phyloP scores from a whole-genome alignment of 2,113 vertebrate species.

The Rhynchopsitta pachyrhyncha region DNA sequence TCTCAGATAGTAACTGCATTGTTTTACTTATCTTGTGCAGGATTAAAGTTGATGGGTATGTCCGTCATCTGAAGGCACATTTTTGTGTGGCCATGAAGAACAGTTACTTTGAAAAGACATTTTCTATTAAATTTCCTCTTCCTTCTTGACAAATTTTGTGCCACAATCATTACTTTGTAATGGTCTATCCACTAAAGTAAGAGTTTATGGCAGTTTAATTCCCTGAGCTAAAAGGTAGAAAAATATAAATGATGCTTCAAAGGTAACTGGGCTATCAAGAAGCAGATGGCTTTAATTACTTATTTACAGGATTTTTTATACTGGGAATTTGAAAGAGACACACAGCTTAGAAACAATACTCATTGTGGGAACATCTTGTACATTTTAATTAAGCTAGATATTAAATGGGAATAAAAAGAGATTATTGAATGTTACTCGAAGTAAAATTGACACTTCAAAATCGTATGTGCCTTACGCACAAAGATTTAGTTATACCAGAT shows the following conservation, averaged over 20 bases:
- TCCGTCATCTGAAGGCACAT: neutral
- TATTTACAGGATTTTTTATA: conserved; percentile 75
- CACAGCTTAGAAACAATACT: conserved; percentile 72
- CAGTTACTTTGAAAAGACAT: conserved; percentile 31
- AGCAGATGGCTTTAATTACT: conserved; percentile 81
- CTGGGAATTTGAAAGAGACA: conserved; percentile 68
- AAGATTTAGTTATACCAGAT: neutral
- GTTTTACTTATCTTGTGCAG: neutral
- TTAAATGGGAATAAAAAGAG: conserved; percentile 57
- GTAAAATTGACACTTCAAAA: conserved; percentile 53
- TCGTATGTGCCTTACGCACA: neutral
- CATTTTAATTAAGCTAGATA: conserved; percentile 71
- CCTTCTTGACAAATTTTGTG: neutral
- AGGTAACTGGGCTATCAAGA: conserved; percentile 71
- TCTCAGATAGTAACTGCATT: neutral
- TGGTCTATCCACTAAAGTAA: conserved; percentile 50
- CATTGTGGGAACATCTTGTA: conserved; percentile 60
- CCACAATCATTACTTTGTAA: conserved; percentile 30
- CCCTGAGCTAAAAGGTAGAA: conserved; percentile 42
- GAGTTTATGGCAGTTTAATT: conserved; percentile 63
- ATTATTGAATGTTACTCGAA: conserved; percentile 61
- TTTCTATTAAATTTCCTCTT: neutral
- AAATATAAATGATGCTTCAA: conserved; percentile 58
- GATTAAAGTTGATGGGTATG: neutral
- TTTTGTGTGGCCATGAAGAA: neutral